These are phyloP conservation scores for Bungarus multicinctus DNA, from an alignment of 2,113 vertebrate species.

Conservation along the genomic window DNA sequence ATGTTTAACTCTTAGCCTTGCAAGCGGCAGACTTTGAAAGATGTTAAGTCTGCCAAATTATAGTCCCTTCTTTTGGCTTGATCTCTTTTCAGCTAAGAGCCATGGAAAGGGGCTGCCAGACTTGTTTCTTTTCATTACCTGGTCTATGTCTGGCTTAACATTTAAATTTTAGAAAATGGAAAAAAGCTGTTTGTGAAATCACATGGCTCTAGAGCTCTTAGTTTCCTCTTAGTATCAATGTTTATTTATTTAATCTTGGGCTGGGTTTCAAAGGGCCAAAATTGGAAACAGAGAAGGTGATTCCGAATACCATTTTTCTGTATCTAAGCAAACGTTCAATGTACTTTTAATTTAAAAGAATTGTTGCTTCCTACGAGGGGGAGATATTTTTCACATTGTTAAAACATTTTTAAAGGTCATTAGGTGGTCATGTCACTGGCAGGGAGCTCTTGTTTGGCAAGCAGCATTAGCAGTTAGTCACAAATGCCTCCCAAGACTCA, in stretches of 20 bases:
- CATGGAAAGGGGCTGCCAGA: slow-evolving; percentile 74
- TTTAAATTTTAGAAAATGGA: slow-evolving; percentile 83
- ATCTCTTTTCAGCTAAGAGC: slow-evolving; percentile 73
- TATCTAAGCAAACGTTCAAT: slow-evolving; percentile 78
- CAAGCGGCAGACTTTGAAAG: slow-evolving; percentile 76
- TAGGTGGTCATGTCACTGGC: slow-evolving; percentile 85
- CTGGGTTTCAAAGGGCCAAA: slow-evolving; percentile 84
- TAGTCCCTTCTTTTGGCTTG: slow-evolving; percentile 73
- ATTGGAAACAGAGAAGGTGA: slow-evolving; percentile 86
- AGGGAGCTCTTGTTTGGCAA: slow-evolving; percentile 85
- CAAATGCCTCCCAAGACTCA: slow-evolving; percentile 80
- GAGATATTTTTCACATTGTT: slow-evolving; percentile 91
- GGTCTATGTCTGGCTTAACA: slow-evolving; percentile 77
- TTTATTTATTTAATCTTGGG: slow-evolving; percentile 87
- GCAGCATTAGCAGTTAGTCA: slow-evolving; percentile 79
- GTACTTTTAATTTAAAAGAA: slow-evolving; percentile 84
- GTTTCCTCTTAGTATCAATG: slow-evolving; percentile 85
- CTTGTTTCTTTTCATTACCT: slow-evolving; percentile 83
- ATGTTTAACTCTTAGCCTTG: slow-evolving; percentile 47
- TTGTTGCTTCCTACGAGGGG: slow-evolving; percentile 83
- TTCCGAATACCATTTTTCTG: slow-evolving; percentile 84
- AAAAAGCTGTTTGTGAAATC: slow-evolving; percentile 84
- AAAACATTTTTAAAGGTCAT: slow-evolving; percentile 86
- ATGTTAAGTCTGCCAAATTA: slow-evolving; percentile 75
- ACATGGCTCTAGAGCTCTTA: slow-evolving; percentile 80